phyloP scores from a whole-genome alignment of 2,888 invertebrate genomes.

The Subacronicta megacephala region DNA sequence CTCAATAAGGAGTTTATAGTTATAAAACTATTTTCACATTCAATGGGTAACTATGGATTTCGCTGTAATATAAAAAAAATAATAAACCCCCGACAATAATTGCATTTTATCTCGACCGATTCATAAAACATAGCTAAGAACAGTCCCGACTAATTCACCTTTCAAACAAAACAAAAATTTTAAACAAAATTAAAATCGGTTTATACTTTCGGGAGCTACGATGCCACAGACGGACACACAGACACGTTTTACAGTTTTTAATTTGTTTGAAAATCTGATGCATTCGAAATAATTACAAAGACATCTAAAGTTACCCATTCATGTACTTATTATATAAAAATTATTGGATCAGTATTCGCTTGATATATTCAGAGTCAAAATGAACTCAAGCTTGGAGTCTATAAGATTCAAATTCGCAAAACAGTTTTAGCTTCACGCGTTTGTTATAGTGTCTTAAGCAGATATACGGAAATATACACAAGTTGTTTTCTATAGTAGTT shows the following conservation, averaged over 20 bases:
- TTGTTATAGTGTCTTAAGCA: constrained; percentile 50
- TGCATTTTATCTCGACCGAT: too few species aligned
- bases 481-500: constrained; percentile 55
- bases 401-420: constrained; percentile 51
- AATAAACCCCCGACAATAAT: too few species aligned
- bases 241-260: too few species aligned
- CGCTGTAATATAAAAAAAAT: neutral
- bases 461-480: constrained; percentile 55
- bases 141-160: too few species aligned
- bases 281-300: neutral
- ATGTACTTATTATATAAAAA: constrained; percentile 12
- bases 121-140: too few species aligned
- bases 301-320: neutral
- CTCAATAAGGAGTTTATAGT: too few species aligned
- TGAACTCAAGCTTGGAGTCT: constrained; percentile 46
- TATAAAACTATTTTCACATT: neutral
- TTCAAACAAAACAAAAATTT: too few species aligned
- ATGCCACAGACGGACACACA: too few species aligned
- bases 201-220: too few species aligned
- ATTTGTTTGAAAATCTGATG: too few species aligned
- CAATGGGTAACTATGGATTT: neutral
- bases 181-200: too few species aligned
- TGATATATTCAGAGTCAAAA: constrained; percentile 39
- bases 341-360: constrained; percentile 47
- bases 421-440: constrained; percentile 41